phyloP scores from a whole-genome alignment of 2,888 invertebrate species.

The Brenthis hecate region DNA sequence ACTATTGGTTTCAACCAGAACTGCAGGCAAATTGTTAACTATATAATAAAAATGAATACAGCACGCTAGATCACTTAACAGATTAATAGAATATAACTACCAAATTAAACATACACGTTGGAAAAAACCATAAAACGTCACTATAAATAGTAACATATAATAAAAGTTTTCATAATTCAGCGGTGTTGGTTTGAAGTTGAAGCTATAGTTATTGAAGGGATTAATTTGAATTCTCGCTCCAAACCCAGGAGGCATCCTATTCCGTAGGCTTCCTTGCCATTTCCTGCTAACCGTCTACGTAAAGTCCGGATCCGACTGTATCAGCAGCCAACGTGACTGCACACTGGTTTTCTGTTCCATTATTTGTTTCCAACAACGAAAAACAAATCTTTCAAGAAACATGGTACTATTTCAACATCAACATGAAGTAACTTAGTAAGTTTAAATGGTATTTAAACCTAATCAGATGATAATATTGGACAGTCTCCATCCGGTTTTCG shows the following conservation, averaged over 20 bases:
- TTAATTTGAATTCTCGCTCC: constrained; percentile 75
- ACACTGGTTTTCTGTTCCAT: constrained; percentile 14
- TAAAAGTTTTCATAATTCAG: background rate
- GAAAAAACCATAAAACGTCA: too few species aligned
- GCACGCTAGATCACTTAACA: too few species aligned
- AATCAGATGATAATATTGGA: too few species aligned
- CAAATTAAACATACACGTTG: too few species aligned
- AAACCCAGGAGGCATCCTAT: constrained; percentile 64
- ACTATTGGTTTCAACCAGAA: too few species aligned
- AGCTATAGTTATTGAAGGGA: constrained; percentile 41
- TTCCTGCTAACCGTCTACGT: constrained; percentile 59
- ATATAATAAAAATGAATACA: too few species aligned
- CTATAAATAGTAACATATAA: too few species aligned
- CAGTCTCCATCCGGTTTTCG: too few species aligned
- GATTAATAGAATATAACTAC: too few species aligned
- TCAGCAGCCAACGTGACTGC: constrained; percentile 41
- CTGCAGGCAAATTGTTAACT: too few species aligned
- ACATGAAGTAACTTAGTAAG: background rate
- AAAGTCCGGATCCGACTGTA: constrained; percentile 47
- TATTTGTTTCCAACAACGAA: constrained; percentile 12
- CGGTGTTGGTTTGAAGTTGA: background rate
- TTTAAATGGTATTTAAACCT: background rate
- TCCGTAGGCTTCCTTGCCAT: constrained; percentile 64
- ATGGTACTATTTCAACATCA: background rate
- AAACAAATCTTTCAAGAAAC: constrained; percentile 5